These are phyloP conservation scores for Cephus pygmeus DNA, from an alignment of 2,888 invertebrate species.

Conservation along the genomic window DNA sequence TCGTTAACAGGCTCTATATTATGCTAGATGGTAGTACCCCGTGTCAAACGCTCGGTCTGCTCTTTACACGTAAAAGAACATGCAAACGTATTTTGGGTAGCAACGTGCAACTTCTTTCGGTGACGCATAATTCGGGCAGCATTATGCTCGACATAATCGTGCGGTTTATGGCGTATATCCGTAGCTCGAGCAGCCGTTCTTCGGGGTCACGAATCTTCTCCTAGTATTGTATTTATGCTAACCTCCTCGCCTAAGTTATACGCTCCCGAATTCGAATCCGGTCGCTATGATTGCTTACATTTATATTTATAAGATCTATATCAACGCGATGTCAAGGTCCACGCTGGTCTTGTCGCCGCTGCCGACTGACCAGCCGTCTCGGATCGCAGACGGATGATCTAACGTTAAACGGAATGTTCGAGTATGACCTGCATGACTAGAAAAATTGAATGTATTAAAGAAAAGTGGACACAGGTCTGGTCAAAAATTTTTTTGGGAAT, in stretches of 20 bases:
- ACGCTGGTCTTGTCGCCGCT: conserved; percentile 25
- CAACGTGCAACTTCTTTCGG: neutral
- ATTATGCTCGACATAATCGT: conserved; percentile 47
- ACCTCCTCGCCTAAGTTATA: conserved; percentile 25
- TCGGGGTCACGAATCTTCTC: conserved; percentile 15
- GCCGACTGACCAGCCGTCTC: conserved; percentile 31
- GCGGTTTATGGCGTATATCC: conserved; percentile 43
- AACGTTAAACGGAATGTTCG: neutral
- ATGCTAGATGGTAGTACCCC: neutral
- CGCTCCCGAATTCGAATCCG: conserved; percentile 25
- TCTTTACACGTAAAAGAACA: neutral
- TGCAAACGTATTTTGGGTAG: neutral
- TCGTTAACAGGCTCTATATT: neutral
- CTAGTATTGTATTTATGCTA: conserved; percentile 20
- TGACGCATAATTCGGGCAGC: conserved; percentile 34
- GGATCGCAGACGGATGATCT: neutral
- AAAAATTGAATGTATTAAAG: neutral
- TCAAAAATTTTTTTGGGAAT: neutral
- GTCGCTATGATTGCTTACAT: conserved; percentile 45
- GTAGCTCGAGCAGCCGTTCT: conserved; percentile 20
- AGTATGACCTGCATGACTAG: neutral
- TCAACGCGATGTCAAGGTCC: conserved; percentile 38
- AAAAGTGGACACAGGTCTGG: fast-evolving
- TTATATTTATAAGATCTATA: conserved; percentile 56
- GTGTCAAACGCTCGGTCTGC: neutral